Evolutionary conservation across 2,113 vertebrate genomes (phyloP).

Genomic region (Climacteris rufus): DNA sequence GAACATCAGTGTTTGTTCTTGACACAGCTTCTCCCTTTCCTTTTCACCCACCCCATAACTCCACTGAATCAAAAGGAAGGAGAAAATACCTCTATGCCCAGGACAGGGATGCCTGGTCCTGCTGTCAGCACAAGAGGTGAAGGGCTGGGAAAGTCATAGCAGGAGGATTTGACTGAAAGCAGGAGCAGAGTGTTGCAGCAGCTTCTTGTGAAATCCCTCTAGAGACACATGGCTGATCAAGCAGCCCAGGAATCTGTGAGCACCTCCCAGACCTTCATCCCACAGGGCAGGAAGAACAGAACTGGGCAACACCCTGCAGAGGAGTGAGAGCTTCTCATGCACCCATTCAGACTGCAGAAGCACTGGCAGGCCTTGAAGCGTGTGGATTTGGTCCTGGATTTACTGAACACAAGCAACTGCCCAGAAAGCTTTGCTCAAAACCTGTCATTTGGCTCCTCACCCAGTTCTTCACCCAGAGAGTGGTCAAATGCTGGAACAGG

Average conservation of each 20-base stretch:
- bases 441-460: background rate
- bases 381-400: background rate
- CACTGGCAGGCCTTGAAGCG: background rate
- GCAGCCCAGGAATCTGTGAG: background rate
- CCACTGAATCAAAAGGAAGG: background rate
- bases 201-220: background rate
- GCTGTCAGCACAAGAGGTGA: background rate
- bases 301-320: background rate
- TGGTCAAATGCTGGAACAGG: background rate
- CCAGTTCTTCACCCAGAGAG: background rate
- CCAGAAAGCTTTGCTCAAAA: background rate
- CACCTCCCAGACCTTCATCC: accelerated
- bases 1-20: background rate
- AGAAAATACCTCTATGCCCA: background rate
- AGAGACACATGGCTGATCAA: accelerated
- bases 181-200: background rate
- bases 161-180: background rate
- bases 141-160: background rate
- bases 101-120: background rate
- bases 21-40: background rate
- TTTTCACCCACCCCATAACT: background rate
- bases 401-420: background rate
- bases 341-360: background rate
- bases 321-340: background rate
- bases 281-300: background rate